Base-by-base conservation (phyloP, 2,888 invertebrate genomes). In the Sinodicranocentrus sp. region DNA sequence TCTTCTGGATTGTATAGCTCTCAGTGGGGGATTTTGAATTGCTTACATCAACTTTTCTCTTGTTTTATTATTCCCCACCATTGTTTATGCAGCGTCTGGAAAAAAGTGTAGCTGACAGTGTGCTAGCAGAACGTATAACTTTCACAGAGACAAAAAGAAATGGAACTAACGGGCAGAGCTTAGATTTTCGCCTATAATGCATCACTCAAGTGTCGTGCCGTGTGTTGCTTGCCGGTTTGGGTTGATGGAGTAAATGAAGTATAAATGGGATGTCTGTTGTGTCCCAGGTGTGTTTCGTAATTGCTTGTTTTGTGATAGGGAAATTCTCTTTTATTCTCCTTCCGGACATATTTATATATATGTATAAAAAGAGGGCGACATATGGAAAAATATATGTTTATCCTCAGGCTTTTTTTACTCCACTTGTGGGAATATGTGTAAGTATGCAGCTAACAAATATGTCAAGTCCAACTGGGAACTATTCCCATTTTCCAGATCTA, bases 281-380 rank as follows among this genome's bases (percentile, higher is more conserved):
- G 67, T 57, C 67, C 48, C 76, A 76, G 65, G 57, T 76, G 76
- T 76, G 76, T 67, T 39, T 54, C 25, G 67, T 76, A 76, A 76
- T 76, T 76, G 76, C 33, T 67, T 67, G 19, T 25, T 75, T 43
- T 65, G 63, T 65, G 75, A 65, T 52, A 28, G 28, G 15, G 65
- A 65, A 63, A 48, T 54, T 59, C 33, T 23, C 39, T 43, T 63
- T 48, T 73, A 44, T 44, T 28, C 33, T 3, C 33, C 3, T 33
- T 10, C 5, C 33, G 33, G 33, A 3, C 33, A 33, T 33, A 6
- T 33, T 10, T 33, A 28, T 44, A 57, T 39, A 61, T 48, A 54
- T 48, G 0, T 17, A 26, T 33, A 28, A 26, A 52, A 52, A 10
- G 5, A 44, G 21, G 19, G 57, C 54, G 67, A 76, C 67, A 67